Evolutionary conservation across 2,113 vertebrate genomes (phyloP).

Genomic region (Prinia subflava): DNA sequence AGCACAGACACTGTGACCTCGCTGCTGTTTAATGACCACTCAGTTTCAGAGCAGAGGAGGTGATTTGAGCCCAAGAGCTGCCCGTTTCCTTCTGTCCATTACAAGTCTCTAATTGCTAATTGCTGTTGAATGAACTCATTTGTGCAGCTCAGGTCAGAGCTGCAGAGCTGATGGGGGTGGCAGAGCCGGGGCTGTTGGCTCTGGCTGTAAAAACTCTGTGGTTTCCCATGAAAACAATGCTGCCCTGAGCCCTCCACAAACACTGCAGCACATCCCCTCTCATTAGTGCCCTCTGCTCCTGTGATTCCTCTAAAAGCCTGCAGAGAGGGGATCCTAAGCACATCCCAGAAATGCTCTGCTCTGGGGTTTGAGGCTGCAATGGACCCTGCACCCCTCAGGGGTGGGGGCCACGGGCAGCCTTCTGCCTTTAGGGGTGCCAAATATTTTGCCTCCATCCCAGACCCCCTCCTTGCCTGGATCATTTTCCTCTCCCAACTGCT

Average conservation of each 20-base stretch:
- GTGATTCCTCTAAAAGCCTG: neutral
- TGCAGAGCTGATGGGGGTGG: neutral
- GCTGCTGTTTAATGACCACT: neutral
- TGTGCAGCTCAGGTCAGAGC: neutral
- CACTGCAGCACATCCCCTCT: neutral
- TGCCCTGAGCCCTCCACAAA: neutral
- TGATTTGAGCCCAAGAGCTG: neutral
- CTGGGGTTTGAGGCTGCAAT: neutral
- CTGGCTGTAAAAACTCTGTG: neutral
- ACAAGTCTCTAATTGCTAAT: neutral
- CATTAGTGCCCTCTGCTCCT: neutral
- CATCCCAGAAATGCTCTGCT: neutral
- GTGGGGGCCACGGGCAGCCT: neutral
- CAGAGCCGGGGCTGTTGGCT: neutral
- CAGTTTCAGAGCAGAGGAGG: neutral
- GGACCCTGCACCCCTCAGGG: neutral
- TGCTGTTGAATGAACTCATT: neutral
- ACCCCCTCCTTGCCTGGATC: neutral
- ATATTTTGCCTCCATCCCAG: neutral
- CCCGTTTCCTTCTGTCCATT: neutral
- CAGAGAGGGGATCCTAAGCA: accelerated
- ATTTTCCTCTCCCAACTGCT: accelerated
- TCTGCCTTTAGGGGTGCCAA: neutral
- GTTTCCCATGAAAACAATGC: neutral
- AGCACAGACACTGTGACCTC: neutral